Evolutionary conservation across 2,888 invertebrate genomes (phyloP).

Genomic region (Colostygia pectinataria): DNA sequence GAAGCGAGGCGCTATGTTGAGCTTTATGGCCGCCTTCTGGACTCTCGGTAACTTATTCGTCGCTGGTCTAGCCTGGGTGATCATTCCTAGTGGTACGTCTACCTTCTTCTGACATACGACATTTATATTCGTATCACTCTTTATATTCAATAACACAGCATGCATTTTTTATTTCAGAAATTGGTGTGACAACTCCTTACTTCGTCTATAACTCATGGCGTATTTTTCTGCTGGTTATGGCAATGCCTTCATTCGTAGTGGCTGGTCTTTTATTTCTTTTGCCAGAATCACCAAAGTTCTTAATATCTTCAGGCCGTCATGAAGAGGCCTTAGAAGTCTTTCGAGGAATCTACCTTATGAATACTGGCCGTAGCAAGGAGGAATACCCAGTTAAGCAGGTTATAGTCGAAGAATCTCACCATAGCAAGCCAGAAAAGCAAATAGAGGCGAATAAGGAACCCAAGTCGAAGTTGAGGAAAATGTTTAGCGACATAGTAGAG

Average conservation of each 20-base stretch:
- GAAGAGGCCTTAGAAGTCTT: constrained; percentile 93
- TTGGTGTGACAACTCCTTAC: constrained; percentile 85
- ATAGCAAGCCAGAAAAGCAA: constrained; percentile 82
- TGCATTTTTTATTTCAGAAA: constrained; percentile 69
- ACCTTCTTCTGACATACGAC: neutral
- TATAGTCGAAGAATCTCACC: constrained; percentile 80
- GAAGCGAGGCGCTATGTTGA: constrained; percentile 95
- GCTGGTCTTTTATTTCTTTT: constrained; percentile 91
- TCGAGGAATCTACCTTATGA: constrained; percentile 90
- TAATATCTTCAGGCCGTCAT: constrained; percentile 89
- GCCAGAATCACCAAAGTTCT: constrained; percentile 96
- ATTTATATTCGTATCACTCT: neutral
- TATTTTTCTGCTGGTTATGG: constrained; percentile 94
- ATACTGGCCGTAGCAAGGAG: constrained; percentile 89
- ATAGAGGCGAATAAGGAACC: constrained; percentile 79
- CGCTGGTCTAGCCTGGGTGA: constrained; percentile 91
- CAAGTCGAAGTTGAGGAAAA: constrained; percentile 87
- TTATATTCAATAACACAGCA: neutral
- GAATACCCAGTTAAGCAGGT: constrained; percentile 90
- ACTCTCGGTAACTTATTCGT: constrained; percentile 96
- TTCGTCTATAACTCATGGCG: constrained; percentile 96
- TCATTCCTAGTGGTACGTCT: constrained; percentile 84
- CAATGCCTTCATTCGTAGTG: constrained; percentile 93
- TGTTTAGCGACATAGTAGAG: constrained; percentile 89
- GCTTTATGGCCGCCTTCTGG: constrained; percentile 97